Base-by-base conservation (phyloP, 2,797 vertebrate species). In the Craterocephalus amniculus region DNA sequence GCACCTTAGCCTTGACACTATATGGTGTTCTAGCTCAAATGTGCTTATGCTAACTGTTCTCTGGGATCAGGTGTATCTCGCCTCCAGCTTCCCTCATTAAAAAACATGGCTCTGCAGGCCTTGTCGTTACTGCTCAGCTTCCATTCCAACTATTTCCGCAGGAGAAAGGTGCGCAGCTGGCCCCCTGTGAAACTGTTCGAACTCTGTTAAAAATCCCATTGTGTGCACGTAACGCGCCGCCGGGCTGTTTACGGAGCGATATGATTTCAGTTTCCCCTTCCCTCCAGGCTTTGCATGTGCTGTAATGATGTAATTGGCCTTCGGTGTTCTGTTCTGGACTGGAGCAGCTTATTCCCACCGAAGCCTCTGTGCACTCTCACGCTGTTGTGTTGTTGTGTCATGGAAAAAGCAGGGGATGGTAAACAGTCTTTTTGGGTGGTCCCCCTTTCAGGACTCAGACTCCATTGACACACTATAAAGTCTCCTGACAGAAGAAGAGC, bases 361-460 rank as follows among this genome's bases (percentile, higher is more conserved):
- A 66, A 58, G 24, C 64, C 51, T 68, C 36, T 20, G 9, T 61
- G 32, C 63, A 31, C 76, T 54, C 65, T 26, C 66, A 12, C 70
- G 63, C 78, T 83, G 86, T 86, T 76, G 84, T 83, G 78, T 72
- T 80, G 88, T 87, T 83, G 83, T 83, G 77, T 87, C 74, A 73
- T 48, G 81, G 60, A n/a, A 45, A 55, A 77, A 63, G 73, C 74
- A 54, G 76, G 76, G 79, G 54, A 80, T 27, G 80, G 86, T 90
- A 91, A 90, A 93, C 89, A 91, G 62, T 43, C 77, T 76, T 77
- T 48, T 54, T 91, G 91, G 91, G 91, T 93, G 90, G 91, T 92
- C 91, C 45, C 66, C 64, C 73, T 78, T 79, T 86, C 59, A 31
- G 76, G 82, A 76, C 78, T 58, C 40, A n/a, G 48, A 49, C 72